phyloP scores from a whole-genome alignment of 1,140 invertebrate genomes.

The Dinothrombium tinctorium region DNA sequence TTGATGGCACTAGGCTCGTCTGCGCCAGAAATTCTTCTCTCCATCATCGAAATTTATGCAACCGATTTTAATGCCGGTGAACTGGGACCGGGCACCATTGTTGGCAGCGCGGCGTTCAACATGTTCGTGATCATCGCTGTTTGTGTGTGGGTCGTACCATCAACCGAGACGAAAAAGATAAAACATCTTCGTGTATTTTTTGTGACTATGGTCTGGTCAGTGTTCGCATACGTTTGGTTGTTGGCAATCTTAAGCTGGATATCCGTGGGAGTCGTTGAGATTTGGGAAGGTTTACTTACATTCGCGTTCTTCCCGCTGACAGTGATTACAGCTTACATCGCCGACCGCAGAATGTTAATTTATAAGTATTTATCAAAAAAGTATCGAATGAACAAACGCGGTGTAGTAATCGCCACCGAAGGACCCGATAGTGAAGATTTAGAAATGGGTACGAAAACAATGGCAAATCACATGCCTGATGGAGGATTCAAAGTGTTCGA shows the following conservation, averaged over 20 bases:
- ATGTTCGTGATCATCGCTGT: constrained; percentile 92
- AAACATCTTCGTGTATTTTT: constrained; percentile 94
- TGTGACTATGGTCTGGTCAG: constrained; percentile 87
- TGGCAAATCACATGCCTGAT: constrained; percentile 17
- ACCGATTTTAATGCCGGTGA: constrained; percentile 86
- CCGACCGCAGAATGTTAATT: constrained; percentile 64
- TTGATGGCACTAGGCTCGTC: constrained; percentile 98
- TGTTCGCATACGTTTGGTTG: constrained; percentile 98
- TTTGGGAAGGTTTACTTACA: constrained; percentile 87
- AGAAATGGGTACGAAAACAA: constrained; percentile 34
- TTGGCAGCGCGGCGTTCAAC: constrained; percentile 97
- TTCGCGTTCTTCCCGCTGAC: constrained; percentile 91
- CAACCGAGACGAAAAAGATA: constrained; percentile 57
- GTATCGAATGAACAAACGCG: constrained; percentile 69
- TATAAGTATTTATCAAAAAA: constrained; percentile 78
- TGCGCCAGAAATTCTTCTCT: constrained; percentile 89
- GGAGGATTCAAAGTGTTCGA: constrained; percentile 24
- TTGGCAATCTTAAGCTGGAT: constrained; percentile 79
- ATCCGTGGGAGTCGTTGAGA: constrained; percentile 57
- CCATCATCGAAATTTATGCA: constrained; percentile 83
- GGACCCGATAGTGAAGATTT: constrained; percentile 26
- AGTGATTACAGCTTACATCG: constrained; percentile 87
- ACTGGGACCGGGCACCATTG: constrained; percentile 85
- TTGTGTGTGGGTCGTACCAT: constrained; percentile 76
- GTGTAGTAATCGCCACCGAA: constrained; percentile 67